Percentiles rank a stretch among this genome's conserved stretches.
Conservation (phyloP, 1,140 invertebrate species). For the Anthonomus grandis region DNA sequence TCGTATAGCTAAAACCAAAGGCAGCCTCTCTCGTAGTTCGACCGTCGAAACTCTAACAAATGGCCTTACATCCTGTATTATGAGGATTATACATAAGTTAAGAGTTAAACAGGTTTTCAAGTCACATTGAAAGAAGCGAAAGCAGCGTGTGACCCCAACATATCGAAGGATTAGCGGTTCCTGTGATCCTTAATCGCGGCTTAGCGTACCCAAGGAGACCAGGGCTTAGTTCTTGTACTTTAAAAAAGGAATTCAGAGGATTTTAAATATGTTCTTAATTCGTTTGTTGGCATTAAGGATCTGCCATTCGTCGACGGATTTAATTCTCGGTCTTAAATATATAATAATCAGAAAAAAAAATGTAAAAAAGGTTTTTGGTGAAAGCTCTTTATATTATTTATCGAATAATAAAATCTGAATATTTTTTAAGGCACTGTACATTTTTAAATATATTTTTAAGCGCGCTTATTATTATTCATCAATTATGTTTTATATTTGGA, state of each 20-base stretch:
- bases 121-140: slow-evolving; percentile 32
- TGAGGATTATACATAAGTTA: slow-evolving; percentile 37
- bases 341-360: too few species aligned
- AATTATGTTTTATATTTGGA: too few species aligned
- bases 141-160: slow-evolving; percentile 39
- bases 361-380: too few species aligned
- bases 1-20: too few species aligned
- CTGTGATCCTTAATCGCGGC: slow-evolving; percentile 38
- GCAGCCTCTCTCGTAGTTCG: too few species aligned
- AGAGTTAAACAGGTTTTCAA: slow-evolving; percentile 42
- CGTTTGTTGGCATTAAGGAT: slow-evolving; percentile 20
- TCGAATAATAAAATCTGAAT: too few species aligned
- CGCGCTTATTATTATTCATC: too few species aligned
- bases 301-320: too few species aligned
- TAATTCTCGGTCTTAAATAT: too few species aligned
- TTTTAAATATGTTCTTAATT: slow-evolving; percentile 17
- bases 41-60: slow-evolving; percentile 5
- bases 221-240: slow-evolving; percentile 16
- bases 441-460: too few species aligned
- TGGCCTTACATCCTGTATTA: slow-evolving; percentile 30
- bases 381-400: too few species aligned
- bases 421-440: too few species aligned
- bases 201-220: slow-evolving; percentile 40
- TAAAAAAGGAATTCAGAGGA: slow-evolving; percentile 18
- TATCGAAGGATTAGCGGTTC: slow-evolving; percentile 42